These are phyloP conservation scores for Seriola rivoliana DNA, from an alignment of 2,113 vertebrate species.

Conservation along the genomic window DNA sequence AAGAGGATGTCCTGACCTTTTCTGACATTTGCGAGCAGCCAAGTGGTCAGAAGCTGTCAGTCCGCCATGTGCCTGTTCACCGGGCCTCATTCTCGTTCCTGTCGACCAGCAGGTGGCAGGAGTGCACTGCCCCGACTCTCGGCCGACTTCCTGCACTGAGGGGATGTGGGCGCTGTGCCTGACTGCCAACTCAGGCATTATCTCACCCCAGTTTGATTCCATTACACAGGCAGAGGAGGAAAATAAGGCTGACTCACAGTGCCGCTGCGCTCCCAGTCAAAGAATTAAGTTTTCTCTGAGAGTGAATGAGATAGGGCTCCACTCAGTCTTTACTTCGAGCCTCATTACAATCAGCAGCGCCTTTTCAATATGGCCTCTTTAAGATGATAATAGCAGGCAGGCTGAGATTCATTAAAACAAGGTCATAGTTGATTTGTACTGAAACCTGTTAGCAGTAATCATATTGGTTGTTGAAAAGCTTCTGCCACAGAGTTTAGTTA, in stretches of 20 bases:
- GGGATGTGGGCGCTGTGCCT: constrained; percentile 58
- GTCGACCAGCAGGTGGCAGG: constrained; percentile 72
- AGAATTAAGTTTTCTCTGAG: constrained; percentile 24
- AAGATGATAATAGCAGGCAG: constrained; percentile 38
- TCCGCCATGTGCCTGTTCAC: not conserved
- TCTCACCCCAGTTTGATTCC: constrained; percentile 70
- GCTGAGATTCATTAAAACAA: constrained; percentile 39
- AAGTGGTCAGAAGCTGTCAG: constrained; percentile 1
- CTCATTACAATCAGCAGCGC: constrained; percentile 50
- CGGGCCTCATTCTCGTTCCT: not conserved
- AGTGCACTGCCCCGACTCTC: not conserved
- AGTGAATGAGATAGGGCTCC: constrained; percentile 13
- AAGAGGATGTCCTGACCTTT: constrained; percentile 54
- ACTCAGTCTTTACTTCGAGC: constrained; percentile 47
- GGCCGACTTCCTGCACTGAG: constrained; percentile 28
- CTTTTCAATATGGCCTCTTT: constrained; percentile 34
- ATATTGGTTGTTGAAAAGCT: constrained; percentile 19
- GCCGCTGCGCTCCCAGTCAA: constrained; percentile 40
- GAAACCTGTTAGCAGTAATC: constrained; percentile 45
- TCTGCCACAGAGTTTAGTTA: not conserved
- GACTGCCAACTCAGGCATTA: constrained; percentile 72
- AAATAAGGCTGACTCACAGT: constrained; percentile 70
- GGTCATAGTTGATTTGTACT: constrained; percentile 28
- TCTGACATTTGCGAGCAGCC: constrained; percentile 18
- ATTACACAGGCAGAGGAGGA: constrained; percentile 62